Conservation (phyloP, 2,888 invertebrate species). For the Orthonevra nobilis region DNA sequence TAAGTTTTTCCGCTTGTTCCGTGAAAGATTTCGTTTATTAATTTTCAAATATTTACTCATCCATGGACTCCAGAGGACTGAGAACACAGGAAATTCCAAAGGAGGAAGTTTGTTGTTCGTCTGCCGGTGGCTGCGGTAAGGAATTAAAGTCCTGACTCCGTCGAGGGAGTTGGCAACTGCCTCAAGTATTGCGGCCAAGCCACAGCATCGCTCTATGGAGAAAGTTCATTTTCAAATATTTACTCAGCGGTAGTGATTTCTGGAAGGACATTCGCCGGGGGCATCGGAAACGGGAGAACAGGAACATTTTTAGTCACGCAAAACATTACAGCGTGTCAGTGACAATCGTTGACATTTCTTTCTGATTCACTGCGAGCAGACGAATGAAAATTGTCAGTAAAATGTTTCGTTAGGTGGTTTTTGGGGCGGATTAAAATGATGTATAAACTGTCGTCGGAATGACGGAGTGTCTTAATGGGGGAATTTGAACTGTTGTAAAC, state of each 20-base stretch:
- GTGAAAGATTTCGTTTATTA: constrained; percentile 66
- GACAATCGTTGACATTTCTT: constrained; percentile 61
- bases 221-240: constrained; percentile 62
- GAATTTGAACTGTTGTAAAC: no score
- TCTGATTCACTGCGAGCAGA: constrained; percentile 33
- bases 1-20: constrained; percentile 54
- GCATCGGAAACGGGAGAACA: not conserved
- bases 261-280: not conserved
- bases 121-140: constrained; percentile 8
- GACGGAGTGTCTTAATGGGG: constrained; percentile 27
- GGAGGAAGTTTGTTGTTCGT: constrained; percentile 40
- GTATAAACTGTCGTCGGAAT: constrained; percentile 36
- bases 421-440: constrained; percentile 26
- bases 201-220: not conserved
- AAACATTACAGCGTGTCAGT: constrained; percentile 24
- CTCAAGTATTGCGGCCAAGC: constrained; percentile 10
- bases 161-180: constrained; percentile 19
- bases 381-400: constrained; percentile 53
- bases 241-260: constrained; percentile 48
- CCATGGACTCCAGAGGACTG: constrained; percentile 30
- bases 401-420: constrained; percentile 44
- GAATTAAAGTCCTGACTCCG: constrained; percentile 32
- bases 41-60: constrained; percentile 69
- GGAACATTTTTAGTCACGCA: constrained; percentile 28
- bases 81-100: constrained; percentile 34